Base-by-base conservation (phyloP, 2,113 vertebrate genomes). In the Eptatretus burgeri region DNA sequence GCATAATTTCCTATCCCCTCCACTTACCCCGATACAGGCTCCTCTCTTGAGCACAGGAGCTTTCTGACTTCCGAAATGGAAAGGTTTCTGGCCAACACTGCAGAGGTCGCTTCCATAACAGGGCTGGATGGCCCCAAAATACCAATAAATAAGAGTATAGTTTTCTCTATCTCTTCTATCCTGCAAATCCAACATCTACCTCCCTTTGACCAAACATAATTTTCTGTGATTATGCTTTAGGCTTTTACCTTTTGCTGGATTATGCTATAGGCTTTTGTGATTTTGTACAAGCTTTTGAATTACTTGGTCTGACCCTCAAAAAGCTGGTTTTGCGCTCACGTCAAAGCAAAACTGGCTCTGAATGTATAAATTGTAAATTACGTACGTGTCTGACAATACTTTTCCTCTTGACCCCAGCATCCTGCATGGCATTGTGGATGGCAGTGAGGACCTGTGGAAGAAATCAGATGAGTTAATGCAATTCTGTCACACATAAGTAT, bases 311-410 rank as follows among this genome's bases (percentile, higher is more conserved):
- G 27, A 41, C 27, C 27, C 3, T 41, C 27, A 41, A 41, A 41
- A 41, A 41, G 7, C 27, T 41, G 7, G 27, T 41, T 41, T 41
- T 41, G 27, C 7, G 7, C 7, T 41, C 3, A 41, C 7, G 27
- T 41, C 27, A 41, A 41, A 41, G 3, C 11, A 41, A 9, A 16
- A 67, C 11, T 12, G 13, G 49, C 63, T 1, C 1, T 62, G 19
- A 17, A 64, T 50, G 65, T n/a, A n/a, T n/a, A 13, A 66, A 27
- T 66, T 67, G 14, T 67, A 10, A 52, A 63, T 16, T 10, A 72
- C 87, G 84, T 75, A 98, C 91, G 19, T 51, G 69, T 89, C 73
- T 98, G 91, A 71, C 91, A 98, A 67, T 88, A 81, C 64, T 80
- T 68, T 64, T 75, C 71, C 1, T 82, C 88, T 1, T 79, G 65